Evolutionary conservation across 2,888 invertebrate species (phyloP).

Genomic region (Rhyacophila evoluta): DNA sequence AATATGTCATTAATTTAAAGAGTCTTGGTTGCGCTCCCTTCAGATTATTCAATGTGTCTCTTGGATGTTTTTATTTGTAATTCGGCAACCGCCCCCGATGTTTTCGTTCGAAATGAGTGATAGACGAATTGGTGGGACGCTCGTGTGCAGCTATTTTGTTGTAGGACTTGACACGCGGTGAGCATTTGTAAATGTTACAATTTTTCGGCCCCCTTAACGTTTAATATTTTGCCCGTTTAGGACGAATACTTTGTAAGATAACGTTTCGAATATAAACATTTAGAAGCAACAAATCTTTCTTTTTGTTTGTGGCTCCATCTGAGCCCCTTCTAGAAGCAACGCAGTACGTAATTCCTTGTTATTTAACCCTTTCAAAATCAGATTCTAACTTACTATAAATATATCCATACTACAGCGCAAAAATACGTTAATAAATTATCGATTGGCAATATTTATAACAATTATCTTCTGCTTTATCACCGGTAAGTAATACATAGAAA

Average conservation of each 20-base stretch:
- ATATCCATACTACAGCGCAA: no score
- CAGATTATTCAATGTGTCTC: slow-evolving; percentile 51
- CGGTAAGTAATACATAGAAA: no score
- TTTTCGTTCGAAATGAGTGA: slow-evolving; percentile 38
- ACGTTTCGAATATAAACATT: background rate
- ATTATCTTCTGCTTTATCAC: no score
- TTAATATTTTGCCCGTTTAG: slow-evolving; percentile 5
- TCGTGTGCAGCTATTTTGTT: slow-evolving; percentile 23
- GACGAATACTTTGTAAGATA: background rate
- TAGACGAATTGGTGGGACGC: slow-evolving; percentile 39
- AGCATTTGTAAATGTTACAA: slow-evolving; percentile 31
- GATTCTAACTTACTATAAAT: no score
- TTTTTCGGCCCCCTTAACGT: background rate
- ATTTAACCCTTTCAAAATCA: background rate
- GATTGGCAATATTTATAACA: no score
- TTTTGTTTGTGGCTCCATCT: slow-evolving; percentile 15
- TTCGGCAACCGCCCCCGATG: slow-evolving; percentile 48
- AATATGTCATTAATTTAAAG: slow-evolving; percentile 53
- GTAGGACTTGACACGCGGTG: slow-evolving; percentile 5
- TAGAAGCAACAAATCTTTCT: slow-evolving; percentile 20
- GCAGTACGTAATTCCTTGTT: slow-evolving; percentile 33
- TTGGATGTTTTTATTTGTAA: slow-evolving; percentile 49
- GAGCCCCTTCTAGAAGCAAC: slow-evolving; percentile 1
- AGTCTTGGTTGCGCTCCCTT: slow-evolving; percentile 36
- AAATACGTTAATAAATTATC: no score